Conservation (phyloP, 2,113 vertebrate genomes). For the Struthidea cinerea region DNA sequence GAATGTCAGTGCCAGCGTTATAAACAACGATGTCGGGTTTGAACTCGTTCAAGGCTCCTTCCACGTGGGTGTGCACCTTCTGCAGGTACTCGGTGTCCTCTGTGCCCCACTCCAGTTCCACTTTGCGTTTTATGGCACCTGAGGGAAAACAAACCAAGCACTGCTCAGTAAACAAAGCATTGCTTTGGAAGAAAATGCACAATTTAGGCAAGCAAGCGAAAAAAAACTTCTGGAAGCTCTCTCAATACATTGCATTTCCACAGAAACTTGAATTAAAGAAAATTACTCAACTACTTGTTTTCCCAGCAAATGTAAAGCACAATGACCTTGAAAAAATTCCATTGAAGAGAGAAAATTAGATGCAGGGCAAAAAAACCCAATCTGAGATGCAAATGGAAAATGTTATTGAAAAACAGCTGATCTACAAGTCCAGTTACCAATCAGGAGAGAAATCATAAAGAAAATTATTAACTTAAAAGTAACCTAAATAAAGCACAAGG, state of each 20-base stretch:
- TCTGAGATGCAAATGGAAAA: background rate
- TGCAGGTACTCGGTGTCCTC: slow-evolving; percentile 89
- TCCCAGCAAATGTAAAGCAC: background rate
- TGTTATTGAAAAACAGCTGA: background rate
- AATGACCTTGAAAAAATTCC: slow-evolving; percentile 36
- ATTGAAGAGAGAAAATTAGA: background rate
- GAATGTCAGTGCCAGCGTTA: slow-evolving; percentile 91
- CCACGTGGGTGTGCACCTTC: slow-evolving; percentile 82
- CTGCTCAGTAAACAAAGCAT: background rate
- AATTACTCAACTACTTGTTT: background rate
- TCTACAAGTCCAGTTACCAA: background rate
- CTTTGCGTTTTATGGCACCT: slow-evolving; percentile 90
- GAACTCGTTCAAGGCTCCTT: slow-evolving; percentile 82
- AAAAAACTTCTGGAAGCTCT: background rate
- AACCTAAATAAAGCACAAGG: background rate
- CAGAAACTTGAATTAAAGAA: background rate
- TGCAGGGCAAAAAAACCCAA: background rate
- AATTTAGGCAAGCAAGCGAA: background rate
- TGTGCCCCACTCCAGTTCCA: slow-evolving; percentile 93
- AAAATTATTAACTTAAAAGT: background rate
- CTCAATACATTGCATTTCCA: background rate
- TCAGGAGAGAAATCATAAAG: background rate
- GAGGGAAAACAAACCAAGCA: background rate
- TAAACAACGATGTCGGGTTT: slow-evolving; percentile 86
- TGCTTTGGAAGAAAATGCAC: background rate